A percentile compares a stretch with the other conserved stretches of the same genome.
phyloP scores from a whole-genome alignment of 2,888 invertebrate genomes.

The Sussaba pulchella region DNA sequence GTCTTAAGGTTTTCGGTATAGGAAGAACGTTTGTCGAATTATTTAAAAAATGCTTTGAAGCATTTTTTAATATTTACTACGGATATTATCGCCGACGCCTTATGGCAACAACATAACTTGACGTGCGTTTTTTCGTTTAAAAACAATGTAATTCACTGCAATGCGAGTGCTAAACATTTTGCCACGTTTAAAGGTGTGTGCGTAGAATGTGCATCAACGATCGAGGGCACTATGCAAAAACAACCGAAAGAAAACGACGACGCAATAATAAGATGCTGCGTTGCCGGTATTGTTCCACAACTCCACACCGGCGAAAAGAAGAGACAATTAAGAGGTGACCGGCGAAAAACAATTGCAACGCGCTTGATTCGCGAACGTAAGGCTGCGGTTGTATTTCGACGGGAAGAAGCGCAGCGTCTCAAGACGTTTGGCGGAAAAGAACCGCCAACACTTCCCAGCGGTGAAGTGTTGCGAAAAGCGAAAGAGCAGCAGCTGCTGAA shows the following conservation, averaged over 20 bases:
- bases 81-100: conserved; percentile 50
- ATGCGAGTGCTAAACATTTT: no score
- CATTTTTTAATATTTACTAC: not conserved
- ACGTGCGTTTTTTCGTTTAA: conserved; percentile 46
- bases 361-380: conserved; percentile 36
- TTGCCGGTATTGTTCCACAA: no score
- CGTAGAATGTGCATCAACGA: no score
- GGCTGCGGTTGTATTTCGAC: conserved; percentile 32
- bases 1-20: no score
- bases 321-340: conserved; percentile 40
- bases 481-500: conserved; percentile 31
- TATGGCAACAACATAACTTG: conserved; percentile 37
- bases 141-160: no score
- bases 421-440: conserved; percentile 36
- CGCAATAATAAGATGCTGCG: no score
- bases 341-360: conserved; percentile 30
- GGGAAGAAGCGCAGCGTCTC: conserved; percentile 28
- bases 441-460: conserved; percentile 16
- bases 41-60: no score
- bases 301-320: conserved; percentile 36
- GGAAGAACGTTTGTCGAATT: no score
- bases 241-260: no score
- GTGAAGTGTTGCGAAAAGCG: conserved; percentile 22
- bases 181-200: no score
- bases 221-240: no score